Evolutionary conservation across 1,140 invertebrate genomes (phyloP), one percentile per base, ranked within the genome.

Genomic region (Hestina assimilis): DNA sequence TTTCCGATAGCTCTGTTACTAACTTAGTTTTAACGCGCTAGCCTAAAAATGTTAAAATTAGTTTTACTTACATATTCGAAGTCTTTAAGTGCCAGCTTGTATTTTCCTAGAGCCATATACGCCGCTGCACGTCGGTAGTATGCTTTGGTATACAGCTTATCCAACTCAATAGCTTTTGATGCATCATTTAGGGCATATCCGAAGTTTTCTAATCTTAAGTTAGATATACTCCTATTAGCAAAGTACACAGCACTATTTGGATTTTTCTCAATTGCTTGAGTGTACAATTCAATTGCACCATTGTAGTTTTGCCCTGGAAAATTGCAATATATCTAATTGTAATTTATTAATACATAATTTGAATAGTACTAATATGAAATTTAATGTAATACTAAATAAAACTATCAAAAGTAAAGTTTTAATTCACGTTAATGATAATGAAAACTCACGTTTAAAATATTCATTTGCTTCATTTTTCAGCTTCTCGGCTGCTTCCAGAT

Each of bases 21-120:
- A n/a, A n/a, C n/a, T n/a, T n/a, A n/a, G n/a, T n/a, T n/a, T n/a
- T n/a, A n/a, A n/a, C n/a, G n/a, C n/a, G n/a, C n/a, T n/a, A n/a
- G n/a, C n/a, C n/a, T n/a, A n/a, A n/a, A n/a, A n/a, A n/a, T n/a
- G n/a, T 19, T 0, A 4, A 50, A n/a, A 4, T 7, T 26, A n/a
- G n/a, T 11, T 12, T 63, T 80, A 84, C 90, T 90, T 89, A 98
- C 97, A 83, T 95, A 94, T 92, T 99, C 97, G 90, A 97, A 99
- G 90, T 99, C 98, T 86, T 94, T 96, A 40, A 99, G 90, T 0
- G 99, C 98, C 82, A 96, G 89, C 90, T 99, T 99, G 82, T 98
- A 99, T 90, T 99, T 99, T 59, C 98, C 97, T 66, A 99, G 87
- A 20, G 97, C 97, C 98, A 99, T 99, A 70, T 98, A 93, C 26